A percentile compares a stretch with the other conserved stretches of the same genome.
These are phyloP conservation scores for Macrosoma leucophasiata DNA, from an alignment of 2,888 invertebrate genomes.

Conservation along the genomic window DNA sequence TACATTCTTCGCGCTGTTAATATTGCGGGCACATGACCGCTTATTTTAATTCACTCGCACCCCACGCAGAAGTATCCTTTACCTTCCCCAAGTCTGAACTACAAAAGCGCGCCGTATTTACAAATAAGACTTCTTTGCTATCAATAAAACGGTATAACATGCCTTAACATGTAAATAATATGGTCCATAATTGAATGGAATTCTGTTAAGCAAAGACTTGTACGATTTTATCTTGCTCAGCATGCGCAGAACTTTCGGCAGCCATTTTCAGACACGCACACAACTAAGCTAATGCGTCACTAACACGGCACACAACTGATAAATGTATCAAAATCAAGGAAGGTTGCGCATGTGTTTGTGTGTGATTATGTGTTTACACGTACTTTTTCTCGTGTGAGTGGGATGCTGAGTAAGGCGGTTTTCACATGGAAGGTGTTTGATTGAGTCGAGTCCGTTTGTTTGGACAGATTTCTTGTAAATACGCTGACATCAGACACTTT, in stretches of 20 bases:
- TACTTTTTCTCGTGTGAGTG: constrained; percentile 37
- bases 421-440: constrained; percentile 37
- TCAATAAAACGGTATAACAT: neutral
- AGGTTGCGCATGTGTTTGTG: constrained; percentile 29
- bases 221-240: constrained; percentile 28
- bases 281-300: constrained; percentile 27
- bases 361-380: constrained; percentile 30
- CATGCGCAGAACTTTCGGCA: constrained; percentile 52
- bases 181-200: constrained; percentile 19
- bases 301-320: constrained; percentile 30
- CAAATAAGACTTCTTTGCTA: constrained; percentile 19
- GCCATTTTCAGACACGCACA: constrained; percentile 66
- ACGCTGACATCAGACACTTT: constrained; percentile 2
- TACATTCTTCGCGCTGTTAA: too few relatives aligned
- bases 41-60: constrained; percentile 21
- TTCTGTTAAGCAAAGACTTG: constrained; percentile 4
- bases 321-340: constrained; percentile 44
- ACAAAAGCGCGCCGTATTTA: constrained; percentile 56
- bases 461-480: constrained; percentile 19
- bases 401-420: constrained; percentile 56
- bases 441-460: constrained; percentile 32
- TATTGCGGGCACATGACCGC: too few relatives aligned
- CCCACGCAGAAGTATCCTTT: constrained; percentile 51
- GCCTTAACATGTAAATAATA: neutral
- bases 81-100: constrained; percentile 63